These are phyloP conservation scores for Rhadina sibilatrix DNA, from an alignment of 2,113 vertebrate species.

Conservation along the genomic window DNA sequence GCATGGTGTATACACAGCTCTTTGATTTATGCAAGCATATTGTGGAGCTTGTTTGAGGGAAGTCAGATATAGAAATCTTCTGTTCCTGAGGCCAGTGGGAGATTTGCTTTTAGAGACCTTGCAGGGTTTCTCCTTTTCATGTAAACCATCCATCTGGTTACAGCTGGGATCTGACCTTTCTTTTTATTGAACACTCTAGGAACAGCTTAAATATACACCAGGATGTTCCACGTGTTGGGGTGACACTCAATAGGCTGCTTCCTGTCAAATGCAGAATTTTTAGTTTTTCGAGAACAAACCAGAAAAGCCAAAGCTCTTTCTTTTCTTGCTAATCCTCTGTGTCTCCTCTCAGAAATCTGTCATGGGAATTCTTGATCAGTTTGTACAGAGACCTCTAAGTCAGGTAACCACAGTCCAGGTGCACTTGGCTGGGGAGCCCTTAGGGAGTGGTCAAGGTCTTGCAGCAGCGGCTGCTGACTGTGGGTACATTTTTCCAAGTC, in stretches of 20 bases:
- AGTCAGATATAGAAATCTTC: conserved; percentile 37
- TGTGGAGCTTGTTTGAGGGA: conserved; percentile 22
- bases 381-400: neutral
- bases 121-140: neutral
- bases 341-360: neutral
- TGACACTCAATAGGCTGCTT: neutral
- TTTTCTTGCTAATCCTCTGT: neutral
- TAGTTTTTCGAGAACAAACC: neutral
- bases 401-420: neutral
- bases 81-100: conserved; percentile 1
- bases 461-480: neutral
- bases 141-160: neutral
- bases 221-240: neutral
- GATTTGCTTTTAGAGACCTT: neutral
- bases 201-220: neutral
- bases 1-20: neutral
- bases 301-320: neutral
- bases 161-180: neutral
- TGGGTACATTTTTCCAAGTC: neutral
- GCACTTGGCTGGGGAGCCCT: neutral
- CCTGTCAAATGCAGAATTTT: neutral
- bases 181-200: neutral
- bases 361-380: neutral
- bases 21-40: conserved; percentile 55
- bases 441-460: neutral